Percentiles rank a stretch among this genome's conserved stretches.
phyloP scores from a whole-genome alignment of 2,797 vertebrate species.

The Notolabrus celidotus region DNA sequence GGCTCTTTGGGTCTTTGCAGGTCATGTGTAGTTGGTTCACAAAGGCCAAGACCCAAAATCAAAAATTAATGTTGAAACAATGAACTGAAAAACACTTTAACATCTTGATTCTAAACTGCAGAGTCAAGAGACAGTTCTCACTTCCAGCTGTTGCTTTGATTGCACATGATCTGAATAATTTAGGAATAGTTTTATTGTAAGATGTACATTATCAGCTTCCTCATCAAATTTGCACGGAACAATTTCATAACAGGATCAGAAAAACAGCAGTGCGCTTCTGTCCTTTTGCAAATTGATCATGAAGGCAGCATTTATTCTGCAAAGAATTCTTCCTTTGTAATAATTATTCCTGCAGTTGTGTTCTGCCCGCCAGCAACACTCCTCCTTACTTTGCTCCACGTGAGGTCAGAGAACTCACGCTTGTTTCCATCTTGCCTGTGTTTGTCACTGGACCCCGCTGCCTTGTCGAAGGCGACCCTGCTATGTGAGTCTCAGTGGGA shows the following conservation, averaged over 20 bases:
- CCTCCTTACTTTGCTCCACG: conserved; percentile 14
- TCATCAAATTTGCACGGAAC: too few relatives aligned
- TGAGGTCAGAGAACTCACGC: conserved; percentile 45
- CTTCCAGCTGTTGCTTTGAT: too few relatives aligned
- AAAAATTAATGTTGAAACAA: too few relatives aligned
- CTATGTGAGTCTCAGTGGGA: conserved; percentile 48
- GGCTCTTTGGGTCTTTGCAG: not conserved
- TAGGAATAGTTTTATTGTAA: too few relatives aligned
- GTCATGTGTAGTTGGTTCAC: not conserved
- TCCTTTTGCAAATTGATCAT: too few relatives aligned
- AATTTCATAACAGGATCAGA: not conserved
- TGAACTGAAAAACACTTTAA: too few relatives aligned
- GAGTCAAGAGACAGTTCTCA: too few relatives aligned
- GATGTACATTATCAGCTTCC: not conserved
- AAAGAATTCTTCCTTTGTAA: not conserved
- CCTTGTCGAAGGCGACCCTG: conserved; percentile 44
- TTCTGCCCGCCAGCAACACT: conserved; percentile 10
- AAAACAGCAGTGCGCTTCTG: too few relatives aligned
- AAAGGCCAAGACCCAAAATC: too few relatives aligned
- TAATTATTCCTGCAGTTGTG: not conserved
- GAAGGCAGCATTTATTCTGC: not conserved
- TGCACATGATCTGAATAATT: too few relatives aligned
- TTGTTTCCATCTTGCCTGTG: conserved; percentile 53
- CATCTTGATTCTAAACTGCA: too few relatives aligned
- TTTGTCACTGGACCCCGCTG: conserved; percentile 70